Conservation (phyloP, 1,140 invertebrate species). For the Gonatopus flavifemur region DNA sequence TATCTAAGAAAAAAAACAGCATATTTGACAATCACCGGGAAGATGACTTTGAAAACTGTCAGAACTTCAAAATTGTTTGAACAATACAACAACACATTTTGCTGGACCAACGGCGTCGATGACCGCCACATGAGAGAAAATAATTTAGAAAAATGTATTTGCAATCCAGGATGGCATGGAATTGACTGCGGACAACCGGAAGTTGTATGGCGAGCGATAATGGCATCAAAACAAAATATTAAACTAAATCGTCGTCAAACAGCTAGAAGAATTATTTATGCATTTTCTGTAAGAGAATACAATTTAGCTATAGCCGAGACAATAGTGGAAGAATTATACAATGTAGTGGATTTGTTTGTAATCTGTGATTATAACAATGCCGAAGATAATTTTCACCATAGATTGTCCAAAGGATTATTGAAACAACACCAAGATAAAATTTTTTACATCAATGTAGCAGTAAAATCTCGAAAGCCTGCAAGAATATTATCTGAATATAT, state of each 20-base stretch:
- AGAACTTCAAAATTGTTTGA: conserved; percentile 51
- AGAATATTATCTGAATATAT: conserved; percentile 47
- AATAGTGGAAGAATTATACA: conserved; percentile 62
- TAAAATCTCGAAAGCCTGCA: conserved; percentile 30
- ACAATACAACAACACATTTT: conserved; percentile 59
- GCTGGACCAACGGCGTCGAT: conserved; percentile 60
- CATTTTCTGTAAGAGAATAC: conserved; percentile 61
- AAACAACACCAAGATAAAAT: conserved; percentile 59
- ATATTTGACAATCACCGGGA: conserved; percentile 46
- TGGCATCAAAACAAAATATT: conserved; percentile 60
- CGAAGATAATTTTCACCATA: conserved; percentile 51
- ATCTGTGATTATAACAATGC: conserved; percentile 61
- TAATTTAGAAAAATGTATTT: conserved; percentile 56
- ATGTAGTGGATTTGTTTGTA: conserved; percentile 68
- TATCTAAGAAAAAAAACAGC: conserved; percentile 29
- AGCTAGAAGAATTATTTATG: conserved; percentile 61
- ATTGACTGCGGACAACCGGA: conserved; percentile 68
- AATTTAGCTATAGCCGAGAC: conserved; percentile 63
- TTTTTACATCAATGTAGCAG: conserved; percentile 58
- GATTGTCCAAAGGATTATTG: conserved; percentile 44
- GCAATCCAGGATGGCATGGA: conserved; percentile 65
- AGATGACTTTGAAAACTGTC: conserved; percentile 45
- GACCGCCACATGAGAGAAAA: conserved; percentile 47
- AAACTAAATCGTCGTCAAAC: conserved; percentile 53
- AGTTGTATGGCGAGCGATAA: conserved; percentile 66